phyloP scores from a whole-genome alignment of 2,113 vertebrate species.

The zebrafish (Danio rerio) region DNA sequence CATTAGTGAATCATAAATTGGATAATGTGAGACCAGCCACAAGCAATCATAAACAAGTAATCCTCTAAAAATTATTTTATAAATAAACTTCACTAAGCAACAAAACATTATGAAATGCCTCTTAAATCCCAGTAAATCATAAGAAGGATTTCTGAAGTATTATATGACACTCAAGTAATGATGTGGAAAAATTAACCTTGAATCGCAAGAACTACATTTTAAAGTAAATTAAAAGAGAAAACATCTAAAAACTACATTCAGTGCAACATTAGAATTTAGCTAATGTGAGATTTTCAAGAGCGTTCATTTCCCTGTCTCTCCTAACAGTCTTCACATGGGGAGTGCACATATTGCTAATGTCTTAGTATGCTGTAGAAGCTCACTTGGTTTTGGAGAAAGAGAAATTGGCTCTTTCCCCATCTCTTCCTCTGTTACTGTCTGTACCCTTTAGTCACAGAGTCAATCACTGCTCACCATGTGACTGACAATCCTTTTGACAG shows the following conservation, averaged over 20 bases:
- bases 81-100: no score
- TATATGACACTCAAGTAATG: background rate
- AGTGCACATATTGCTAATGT: background rate
- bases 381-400: background rate
- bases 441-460: constrained; percentile 13
- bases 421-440: background rate
- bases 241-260: background rate
- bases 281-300: background rate
- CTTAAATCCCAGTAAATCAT: background rate
- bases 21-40: no score
- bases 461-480: constrained; percentile 11
- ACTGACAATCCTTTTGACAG: constrained; percentile 28
- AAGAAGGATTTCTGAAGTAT: background rate
- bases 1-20: no score
- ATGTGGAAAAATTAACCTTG: background rate
- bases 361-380: background rate
- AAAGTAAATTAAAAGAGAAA: background rate
- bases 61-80: no score
- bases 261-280: background rate
- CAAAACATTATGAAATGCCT: background rate
- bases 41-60: no score
- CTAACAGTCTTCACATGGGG: background rate
- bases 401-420: background rate
- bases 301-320: background rate
- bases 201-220: background rate